phyloP scores from a whole-genome alignment of 2,797 vertebrate species.

The Sciurus vulgaris region DNA sequence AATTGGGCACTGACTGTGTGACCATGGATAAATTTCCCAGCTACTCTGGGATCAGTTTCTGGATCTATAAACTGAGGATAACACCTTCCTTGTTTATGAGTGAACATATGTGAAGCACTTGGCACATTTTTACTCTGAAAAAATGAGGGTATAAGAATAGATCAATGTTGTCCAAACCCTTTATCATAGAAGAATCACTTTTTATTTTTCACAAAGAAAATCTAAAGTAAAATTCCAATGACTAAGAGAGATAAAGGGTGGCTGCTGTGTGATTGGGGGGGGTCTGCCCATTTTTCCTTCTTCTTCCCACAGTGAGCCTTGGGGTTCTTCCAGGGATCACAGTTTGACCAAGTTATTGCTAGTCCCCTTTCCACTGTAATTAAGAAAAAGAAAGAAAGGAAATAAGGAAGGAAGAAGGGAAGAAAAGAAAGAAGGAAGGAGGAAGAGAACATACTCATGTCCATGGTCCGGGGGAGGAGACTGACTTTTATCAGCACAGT shows the following conservation, averaged over 20 bases:
- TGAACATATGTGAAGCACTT: constrained; percentile 14
- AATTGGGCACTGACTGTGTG: background rate
- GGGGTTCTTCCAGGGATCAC: background rate
- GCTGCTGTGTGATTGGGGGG: background rate
- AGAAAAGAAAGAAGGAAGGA: background rate
- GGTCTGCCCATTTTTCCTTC: background rate
- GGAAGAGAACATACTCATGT: background rate
- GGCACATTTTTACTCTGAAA: background rate
- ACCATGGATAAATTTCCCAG: background rate
- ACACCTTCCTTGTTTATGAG: background rate
- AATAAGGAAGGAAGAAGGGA: no score
- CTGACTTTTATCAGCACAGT: background rate
- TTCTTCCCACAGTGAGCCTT: background rate
- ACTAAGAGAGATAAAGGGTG: background rate
- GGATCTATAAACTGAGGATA: background rate
- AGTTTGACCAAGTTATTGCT: background rate
- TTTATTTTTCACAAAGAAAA: background rate
- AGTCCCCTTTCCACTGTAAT: background rate
- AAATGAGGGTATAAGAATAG: background rate
- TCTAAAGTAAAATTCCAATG: background rate
- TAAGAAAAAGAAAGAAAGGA: background rate
- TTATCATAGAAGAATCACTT: background rate
- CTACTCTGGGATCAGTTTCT: background rate
- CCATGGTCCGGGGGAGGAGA: background rate
- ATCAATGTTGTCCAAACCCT: background rate